Evolutionary conservation across 2,888 invertebrate species (phyloP).

Genomic region (Cosmorhoe ocellata): DNA sequence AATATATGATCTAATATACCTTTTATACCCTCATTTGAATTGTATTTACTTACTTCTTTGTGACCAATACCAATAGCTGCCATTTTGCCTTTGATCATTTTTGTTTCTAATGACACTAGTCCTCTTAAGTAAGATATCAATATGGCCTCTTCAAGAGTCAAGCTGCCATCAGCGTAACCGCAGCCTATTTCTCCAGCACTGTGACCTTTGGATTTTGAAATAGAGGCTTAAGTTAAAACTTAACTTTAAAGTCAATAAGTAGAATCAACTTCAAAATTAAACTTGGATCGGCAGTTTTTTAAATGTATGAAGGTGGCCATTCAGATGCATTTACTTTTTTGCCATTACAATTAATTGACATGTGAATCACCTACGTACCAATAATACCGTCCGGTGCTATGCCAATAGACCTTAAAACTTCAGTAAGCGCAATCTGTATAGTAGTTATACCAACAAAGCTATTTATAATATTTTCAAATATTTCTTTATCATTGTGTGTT

Average conservation of each 20-base stretch:
- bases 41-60: conserved; percentile 53
- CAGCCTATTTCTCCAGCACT: conserved; percentile 92
- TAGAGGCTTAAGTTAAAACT: no score
- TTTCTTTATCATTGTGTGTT: conserved; percentile 80
- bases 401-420: no score
- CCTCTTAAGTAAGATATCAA: no score
- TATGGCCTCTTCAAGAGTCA: conserved; percentile 91
- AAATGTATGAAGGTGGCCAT: no score
- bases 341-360: no score
- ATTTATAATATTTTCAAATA: conserved; percentile 84
- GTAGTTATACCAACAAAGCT: conserved; percentile 21
- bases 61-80: conserved; percentile 85
- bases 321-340: not conserved
- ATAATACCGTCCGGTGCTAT: no score
- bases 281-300: no score
- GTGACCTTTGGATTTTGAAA: conserved; percentile 50
- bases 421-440: conserved; percentile 27
- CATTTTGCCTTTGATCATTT: no score
- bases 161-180: conserved; percentile 79
- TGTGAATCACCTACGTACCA: conserved; percentile 25
- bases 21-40: no score
- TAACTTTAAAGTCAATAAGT: no score
- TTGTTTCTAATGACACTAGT: conserved; percentile 84
- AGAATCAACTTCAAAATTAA: no score
- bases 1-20: no score